These are phyloP conservation scores for Triplophysa siluroides DNA, from an alignment of 2,113 vertebrate genomes.

Conservation along the genomic window DNA sequence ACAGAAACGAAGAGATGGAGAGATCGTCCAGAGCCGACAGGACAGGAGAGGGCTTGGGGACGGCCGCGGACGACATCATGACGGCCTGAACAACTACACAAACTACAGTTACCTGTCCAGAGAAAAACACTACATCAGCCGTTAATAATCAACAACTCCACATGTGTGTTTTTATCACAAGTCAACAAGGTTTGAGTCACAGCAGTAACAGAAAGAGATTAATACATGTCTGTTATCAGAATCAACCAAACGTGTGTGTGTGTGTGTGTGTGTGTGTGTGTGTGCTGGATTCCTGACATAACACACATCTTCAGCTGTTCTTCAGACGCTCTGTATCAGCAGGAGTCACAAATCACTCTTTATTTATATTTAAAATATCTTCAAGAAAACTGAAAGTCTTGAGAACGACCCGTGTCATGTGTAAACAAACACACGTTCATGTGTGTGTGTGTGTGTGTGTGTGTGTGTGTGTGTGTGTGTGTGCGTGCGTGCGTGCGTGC, in stretches of 20 bases:
- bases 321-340: no score
- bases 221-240: no score
- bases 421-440: neutral
- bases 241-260: no score
- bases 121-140: neutral
- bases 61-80: conserved; percentile 52
- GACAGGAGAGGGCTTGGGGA: conserved; percentile 6
- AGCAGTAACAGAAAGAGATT: no score
- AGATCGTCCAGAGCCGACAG: conserved; percentile 66
- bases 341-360: no score
- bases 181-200: no score
- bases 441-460: neutral
- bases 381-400: neutral
- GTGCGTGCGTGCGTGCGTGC: neutral
- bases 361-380: no score
- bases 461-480: no score
- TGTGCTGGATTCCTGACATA: no score
- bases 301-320: no score
- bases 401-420: neutral
- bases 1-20: conserved; percentile 74
- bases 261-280: no score
- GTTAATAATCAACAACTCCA: neutral
- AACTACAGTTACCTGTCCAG: conserved; percentile 60
- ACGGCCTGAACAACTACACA: conserved; percentile 30
- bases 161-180: no score